Evolutionary conservation across 2,888 invertebrate genomes (phyloP), one percentile per base, ranked within the genome.

Genomic region (Nymphalis urticae): DNA sequence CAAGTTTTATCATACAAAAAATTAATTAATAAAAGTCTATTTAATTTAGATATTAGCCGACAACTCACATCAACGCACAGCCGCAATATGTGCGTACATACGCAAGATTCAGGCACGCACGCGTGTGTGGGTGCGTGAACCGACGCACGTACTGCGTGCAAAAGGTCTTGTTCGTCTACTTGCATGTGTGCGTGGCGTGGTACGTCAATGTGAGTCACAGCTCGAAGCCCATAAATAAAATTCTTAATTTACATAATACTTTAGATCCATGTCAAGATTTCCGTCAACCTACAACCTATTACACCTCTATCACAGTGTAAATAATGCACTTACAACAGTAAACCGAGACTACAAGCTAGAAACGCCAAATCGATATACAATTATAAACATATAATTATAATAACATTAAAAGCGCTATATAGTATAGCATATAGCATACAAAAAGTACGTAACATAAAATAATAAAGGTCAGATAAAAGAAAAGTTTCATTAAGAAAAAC

Each of bases 281-380:
- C 79, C 87, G 88, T 88, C 89, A 80, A 77, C 81, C 83, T 85
- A 86, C 85, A 78, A 77, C 76, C 83, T 87, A 58, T 89, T 90
- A 92, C 90, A 90, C 89, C 78, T 87, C 87, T 91, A 92, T 92
- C 91, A 92, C 92, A 92, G 89, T 90, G 92, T 92, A 92, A 87
- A 88, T 90, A 92, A 92, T 90, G 92, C 90, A 92, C 92, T 89
- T 90, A 90, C 80, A 84, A 86, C 78, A 83, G 80, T 82, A 82
- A 83, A 87, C 81, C 78, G 80, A 62, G 56, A 64, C 48, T 64
- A 85, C 77, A 85, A 64, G 82, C 13, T 19, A 58, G 42, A 58
- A 58, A 42, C 58, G 27, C 36, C 4, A 58, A 36, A 63, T 62
- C 24, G 48, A 16, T 79, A 83, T 80, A 48, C 7, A 13, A 32